Evolutionary conservation across 2,797 vertebrate species (phyloP), one percentile per base, ranked within the genome.

Genomic region (Semaprochilodus insignis): DNA sequence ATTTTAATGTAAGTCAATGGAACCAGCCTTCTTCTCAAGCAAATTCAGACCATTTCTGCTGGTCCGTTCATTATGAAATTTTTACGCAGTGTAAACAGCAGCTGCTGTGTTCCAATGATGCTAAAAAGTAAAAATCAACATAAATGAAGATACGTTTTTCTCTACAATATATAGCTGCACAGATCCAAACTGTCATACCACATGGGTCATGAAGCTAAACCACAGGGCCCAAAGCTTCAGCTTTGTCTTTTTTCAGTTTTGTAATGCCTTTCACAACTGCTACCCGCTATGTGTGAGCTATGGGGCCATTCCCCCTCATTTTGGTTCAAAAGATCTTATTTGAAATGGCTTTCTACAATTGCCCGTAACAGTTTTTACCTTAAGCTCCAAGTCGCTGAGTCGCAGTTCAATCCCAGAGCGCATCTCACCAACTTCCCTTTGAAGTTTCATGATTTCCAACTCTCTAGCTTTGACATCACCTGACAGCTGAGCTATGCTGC

Each of bases 401-500:
- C 87, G 85, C 2, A 74, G 81, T 67, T 93, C 93, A 74, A 95
- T 77, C n/a, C 88, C 85, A 54, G 94, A 88, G 19, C 80, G 85
- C 23, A 96, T 89, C 11, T 91, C 89, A 77, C 85, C 89, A 80
- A 95, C 88, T 79, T 95, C 92, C 88, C 92, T 94, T 77, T 95
- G 93, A n/a, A 91, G 88, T 74, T 89, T 92, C 73, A 86, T 91
- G 52, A 92, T 87, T 80, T 93, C 91, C 0, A 27, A 85, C 40
- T 88, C 92, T 85, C 92, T 90, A 16, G 88, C 59, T n/a, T 86
- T 89, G 81, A 95, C 81, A 27, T 95, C 94, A 74, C 88, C 86
- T 0, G 95, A 95, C 77, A 97, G 92, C 87, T 94, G 95, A 23
- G 90, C 80, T 1, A 96, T 95, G 86, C 92, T 95, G 72, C 93